Evolutionary conservation across 2,888 invertebrate genomes (phyloP).

Genomic region (Cryptophagus acutangulus): DNA sequence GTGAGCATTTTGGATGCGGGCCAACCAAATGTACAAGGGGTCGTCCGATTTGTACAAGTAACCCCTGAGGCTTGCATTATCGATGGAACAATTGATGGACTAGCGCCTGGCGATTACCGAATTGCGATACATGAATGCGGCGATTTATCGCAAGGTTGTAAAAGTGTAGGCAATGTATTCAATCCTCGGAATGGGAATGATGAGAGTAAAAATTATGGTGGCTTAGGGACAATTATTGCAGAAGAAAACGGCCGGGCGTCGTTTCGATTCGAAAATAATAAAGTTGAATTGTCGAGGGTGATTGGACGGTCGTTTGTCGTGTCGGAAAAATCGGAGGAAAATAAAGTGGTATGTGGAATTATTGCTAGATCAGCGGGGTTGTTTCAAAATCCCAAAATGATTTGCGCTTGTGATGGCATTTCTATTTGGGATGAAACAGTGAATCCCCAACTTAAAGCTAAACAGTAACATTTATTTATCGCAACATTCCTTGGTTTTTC

Average conservation of each 20-base stretch:
- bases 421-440: constrained; percentile 80
- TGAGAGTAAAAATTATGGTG: constrained; percentile 56
- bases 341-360: constrained; percentile 66
- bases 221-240: constrained; percentile 61
- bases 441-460: too few species aligned
- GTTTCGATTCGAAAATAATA: constrained; percentile 58
- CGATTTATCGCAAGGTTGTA: constrained; percentile 60
- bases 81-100: constrained; percentile 81
- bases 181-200: constrained; percentile 51
- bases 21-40: constrained; percentile 56
- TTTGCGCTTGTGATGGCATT: constrained; percentile 87
- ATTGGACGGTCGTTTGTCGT: constrained; percentile 77
- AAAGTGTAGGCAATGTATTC: constrained; percentile 59
- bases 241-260: constrained; percentile 59
- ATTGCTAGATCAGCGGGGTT: constrained; percentile 85
- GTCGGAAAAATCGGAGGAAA: constrained; percentile 54
- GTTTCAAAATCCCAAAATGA: constrained; percentile 78
- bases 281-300: constrained; percentile 65
- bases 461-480: too few species aligned
- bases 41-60: constrained; percentile 70
- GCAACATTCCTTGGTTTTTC: too few species aligned
- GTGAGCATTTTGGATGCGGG: constrained; percentile 68
- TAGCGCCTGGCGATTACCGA: constrained; percentile 58
- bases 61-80: constrained; percentile 59
- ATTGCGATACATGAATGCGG: constrained; percentile 68